A percentile compares a stretch with the other conserved stretches of the same genome.
phyloP scores from a whole-genome alignment of 1,140 invertebrate species.

The Zeugodacus cucurbitae region DNA sequence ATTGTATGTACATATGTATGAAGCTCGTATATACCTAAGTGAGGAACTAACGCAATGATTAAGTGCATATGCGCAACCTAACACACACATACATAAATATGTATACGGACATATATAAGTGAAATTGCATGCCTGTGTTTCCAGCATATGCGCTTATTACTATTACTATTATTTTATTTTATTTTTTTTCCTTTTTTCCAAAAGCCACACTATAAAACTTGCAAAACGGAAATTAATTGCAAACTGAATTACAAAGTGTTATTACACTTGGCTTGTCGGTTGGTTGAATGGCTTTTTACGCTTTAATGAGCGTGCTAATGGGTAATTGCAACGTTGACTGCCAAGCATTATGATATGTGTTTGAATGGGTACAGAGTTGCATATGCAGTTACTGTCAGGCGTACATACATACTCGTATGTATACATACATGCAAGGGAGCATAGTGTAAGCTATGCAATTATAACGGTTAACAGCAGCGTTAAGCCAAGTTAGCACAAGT shows the following conservation, averaged over 20 bases:
- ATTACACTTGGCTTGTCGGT: background rate
- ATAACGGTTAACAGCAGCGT: background rate
- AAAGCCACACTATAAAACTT: background rate
- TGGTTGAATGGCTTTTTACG: background rate
- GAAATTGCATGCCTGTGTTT: background rate
- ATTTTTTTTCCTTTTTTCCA: background rate
- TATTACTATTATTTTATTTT: background rate
- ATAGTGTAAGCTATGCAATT: background rate
- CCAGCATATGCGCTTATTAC: background rate
- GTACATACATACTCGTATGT: background rate
- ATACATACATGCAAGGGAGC: background rate
- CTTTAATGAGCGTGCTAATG: slow-evolving; percentile 7
- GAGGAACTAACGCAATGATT: background rate
- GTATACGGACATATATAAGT: background rate
- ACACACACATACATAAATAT: background rate
- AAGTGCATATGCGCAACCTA: background rate
- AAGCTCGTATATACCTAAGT: too few relatives aligned
- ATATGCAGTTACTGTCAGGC: too few relatives aligned
- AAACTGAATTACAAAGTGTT: slow-evolving; percentile 23
- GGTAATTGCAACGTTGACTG: background rate
- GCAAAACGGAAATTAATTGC: slow-evolving; percentile 30
- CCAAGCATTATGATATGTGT: background rate
- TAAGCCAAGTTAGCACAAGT: background rate
- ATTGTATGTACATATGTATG: too few relatives aligned
- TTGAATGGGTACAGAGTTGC: background rate